phyloP scores from a whole-genome alignment of 2,113 vertebrate species.

The Nesogale talazaci region DNA sequence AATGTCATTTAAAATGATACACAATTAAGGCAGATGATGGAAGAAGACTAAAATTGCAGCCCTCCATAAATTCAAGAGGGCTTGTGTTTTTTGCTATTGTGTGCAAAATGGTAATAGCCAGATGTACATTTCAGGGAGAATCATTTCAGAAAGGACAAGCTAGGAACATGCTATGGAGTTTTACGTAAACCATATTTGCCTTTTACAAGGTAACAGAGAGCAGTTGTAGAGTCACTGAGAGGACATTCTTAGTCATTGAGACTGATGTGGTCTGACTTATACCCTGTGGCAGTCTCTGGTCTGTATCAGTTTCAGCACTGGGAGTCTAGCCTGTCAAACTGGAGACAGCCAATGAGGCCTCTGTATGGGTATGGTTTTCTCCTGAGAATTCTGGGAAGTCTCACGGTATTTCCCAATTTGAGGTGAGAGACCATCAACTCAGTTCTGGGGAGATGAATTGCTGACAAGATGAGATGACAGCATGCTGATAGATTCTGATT shows the following conservation, averaged over 20 bases:
- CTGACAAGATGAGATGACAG: too few relatives aligned
- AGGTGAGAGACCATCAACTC: too few relatives aligned
- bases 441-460: too few relatives aligned
- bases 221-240: accelerated
- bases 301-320: too few relatives aligned
- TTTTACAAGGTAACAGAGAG: constrained; percentile 4
- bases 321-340: too few relatives aligned
- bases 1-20: constrained; percentile 77
- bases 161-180: background rate
- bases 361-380: too few relatives aligned
- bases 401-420: too few relatives aligned
- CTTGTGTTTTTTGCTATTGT: constrained; percentile 67
- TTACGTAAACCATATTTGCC: background rate
- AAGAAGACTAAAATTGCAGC: constrained; percentile 69
- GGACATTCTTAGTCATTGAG: accelerated
- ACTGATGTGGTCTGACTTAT: accelerated
- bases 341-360: too few relatives aligned
- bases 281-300: too few relatives aligned
- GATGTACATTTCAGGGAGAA: constrained; percentile 2
- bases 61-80: constrained; percentile 67
- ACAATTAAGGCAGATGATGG: constrained; percentile 69
- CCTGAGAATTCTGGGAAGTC: too few relatives aligned
- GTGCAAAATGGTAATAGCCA: constrained; percentile 58
- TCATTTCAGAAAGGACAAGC: background rate
- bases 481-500: too few relatives aligned